A percentile compares a stretch with the other conserved stretches of the same genome.
Conservation (phyloP, 1,140 invertebrate species). For the Pachyrhynchus sulphureomaculatus region DNA sequence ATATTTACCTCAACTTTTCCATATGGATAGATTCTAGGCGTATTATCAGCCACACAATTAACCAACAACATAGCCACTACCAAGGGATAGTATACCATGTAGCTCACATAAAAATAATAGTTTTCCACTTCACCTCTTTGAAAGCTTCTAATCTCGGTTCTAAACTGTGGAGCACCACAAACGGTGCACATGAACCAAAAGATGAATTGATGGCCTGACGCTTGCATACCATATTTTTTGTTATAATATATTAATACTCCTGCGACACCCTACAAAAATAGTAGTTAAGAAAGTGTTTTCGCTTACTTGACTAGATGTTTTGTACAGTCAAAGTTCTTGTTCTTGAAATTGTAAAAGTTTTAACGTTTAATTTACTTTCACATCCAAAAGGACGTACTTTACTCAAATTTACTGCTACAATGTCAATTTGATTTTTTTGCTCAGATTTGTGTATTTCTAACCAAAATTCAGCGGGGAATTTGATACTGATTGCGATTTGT, state of each 20-base stretch:
- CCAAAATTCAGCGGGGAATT: too few relatives aligned
- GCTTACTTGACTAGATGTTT: too few relatives aligned
- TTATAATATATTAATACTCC: conserved; percentile 72
- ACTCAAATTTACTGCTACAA: too few relatives aligned
- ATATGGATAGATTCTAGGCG: conserved; percentile 68
- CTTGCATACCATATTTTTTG: conserved; percentile 76
- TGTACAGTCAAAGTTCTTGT: too few relatives aligned
- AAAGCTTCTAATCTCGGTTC: conserved; percentile 61
- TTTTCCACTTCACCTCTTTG: conserved; percentile 47
- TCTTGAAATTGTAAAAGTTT: too few relatives aligned
- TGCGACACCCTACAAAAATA: conserved; percentile 62
- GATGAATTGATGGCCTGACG: conserved; percentile 82
- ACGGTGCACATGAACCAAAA: conserved; percentile 80
- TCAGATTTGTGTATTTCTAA: too few relatives aligned
- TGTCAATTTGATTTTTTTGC: too few relatives aligned
- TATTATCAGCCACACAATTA: conserved; percentile 78
- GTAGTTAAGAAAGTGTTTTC: too few relatives aligned
- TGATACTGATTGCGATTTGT: too few relatives aligned
- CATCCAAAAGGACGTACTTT: too few relatives aligned
- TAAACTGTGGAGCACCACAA: conserved; percentile 70
- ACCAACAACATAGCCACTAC: conserved; percentile 71
- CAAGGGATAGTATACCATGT: conserved; percentile 78
- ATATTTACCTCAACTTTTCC: conserved; percentile 53
- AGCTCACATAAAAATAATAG: conserved; percentile 70
- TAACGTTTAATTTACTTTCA: too few relatives aligned